Evolutionary conservation across 2,888 invertebrate species (phyloP).

Genomic region (Macrosoma leucophasiata): DNA sequence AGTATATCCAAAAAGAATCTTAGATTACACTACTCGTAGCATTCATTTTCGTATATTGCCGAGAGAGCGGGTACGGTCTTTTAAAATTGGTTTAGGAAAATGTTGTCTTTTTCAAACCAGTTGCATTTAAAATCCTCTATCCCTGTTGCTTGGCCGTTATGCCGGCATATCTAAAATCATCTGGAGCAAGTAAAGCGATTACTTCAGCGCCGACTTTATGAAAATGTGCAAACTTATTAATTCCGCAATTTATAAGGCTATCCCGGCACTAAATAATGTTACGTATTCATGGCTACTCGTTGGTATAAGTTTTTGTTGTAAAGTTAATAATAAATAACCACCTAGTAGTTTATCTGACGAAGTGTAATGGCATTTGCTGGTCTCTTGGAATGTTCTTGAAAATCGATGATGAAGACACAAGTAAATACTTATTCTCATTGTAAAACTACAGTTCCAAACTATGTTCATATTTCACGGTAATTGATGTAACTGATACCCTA

Average conservation of each 20-base stretch:
- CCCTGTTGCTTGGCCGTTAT: conserved; percentile 59
- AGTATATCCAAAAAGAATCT: conserved; percentile 37
- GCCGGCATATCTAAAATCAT: conserved; percentile 67
- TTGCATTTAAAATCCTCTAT: conserved; percentile 69
- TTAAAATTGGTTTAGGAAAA: conserved; percentile 43
- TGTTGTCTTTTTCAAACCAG: conserved; percentile 74
- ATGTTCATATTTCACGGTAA: too few species aligned
- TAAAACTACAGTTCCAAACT: too few species aligned
- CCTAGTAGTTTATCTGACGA: background rate
- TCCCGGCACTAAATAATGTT: conserved; percentile 10
- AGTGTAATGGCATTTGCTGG: too few species aligned
- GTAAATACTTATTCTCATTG: too few species aligned
- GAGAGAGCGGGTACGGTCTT: conserved; percentile 37
- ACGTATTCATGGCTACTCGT: background rate
- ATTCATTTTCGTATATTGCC: conserved; percentile 28
- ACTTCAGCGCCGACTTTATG: conserved; percentile 57
- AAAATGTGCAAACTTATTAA: conserved; percentile 65
- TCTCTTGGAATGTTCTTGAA: too few species aligned
- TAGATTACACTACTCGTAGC: conserved; percentile 30
- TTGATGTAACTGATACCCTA: too few species aligned
- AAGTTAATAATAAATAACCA: conserved; percentile 3
- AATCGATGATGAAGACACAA: too few species aligned
- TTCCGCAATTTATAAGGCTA: conserved; percentile 38
- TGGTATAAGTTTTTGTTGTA: background rate
- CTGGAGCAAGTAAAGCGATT: conserved; percentile 69